These are phyloP conservation scores for Xanthorhoe designata DNA, from an alignment of 2,888 invertebrate species.

Conservation along the genomic window DNA sequence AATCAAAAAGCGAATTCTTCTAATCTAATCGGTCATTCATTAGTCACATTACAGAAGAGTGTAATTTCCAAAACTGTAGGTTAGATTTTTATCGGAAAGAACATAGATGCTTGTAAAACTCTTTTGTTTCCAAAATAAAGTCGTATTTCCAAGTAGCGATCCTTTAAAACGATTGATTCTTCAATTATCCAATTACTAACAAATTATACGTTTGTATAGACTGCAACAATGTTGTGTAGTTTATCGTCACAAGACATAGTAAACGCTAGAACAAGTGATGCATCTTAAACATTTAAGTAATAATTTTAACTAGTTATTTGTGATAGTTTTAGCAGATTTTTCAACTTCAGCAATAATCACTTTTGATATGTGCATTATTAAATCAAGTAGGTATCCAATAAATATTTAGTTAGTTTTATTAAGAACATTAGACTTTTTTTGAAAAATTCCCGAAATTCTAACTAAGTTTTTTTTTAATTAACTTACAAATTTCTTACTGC, in stretches of 20 bases:
- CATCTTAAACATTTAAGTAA: background rate
- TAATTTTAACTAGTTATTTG: background rate
- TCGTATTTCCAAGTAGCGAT: constrained; percentile 6
- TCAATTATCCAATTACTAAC: constrained; percentile 30
- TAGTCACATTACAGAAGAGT: background rate
- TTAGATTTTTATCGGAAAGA: constrained; percentile 5
- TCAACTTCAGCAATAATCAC: too few species aligned
- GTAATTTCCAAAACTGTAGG: constrained; percentile 11
- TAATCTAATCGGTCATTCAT: background rate
- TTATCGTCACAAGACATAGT: constrained; percentile 12
- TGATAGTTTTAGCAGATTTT: background rate
- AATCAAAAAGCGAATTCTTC: background rate
- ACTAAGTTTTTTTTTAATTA: too few species aligned
- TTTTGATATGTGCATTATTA: too few species aligned
- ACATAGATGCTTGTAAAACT: constrained; percentile 1
- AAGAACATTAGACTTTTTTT: too few species aligned
- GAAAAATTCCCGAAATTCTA: too few species aligned
- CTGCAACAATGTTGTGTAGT: constrained; percentile 20
- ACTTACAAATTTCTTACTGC: too few species aligned
- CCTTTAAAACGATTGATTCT: constrained; percentile 10
- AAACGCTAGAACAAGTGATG: background rate
- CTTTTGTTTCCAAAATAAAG: constrained; percentile 10
- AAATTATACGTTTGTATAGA: constrained; percentile 25
- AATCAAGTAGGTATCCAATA: too few species aligned
- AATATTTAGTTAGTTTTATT: too few species aligned